phyloP scores from a whole-genome alignment of 2,797 vertebrate genomes.

The Hydrophis major region DNA sequence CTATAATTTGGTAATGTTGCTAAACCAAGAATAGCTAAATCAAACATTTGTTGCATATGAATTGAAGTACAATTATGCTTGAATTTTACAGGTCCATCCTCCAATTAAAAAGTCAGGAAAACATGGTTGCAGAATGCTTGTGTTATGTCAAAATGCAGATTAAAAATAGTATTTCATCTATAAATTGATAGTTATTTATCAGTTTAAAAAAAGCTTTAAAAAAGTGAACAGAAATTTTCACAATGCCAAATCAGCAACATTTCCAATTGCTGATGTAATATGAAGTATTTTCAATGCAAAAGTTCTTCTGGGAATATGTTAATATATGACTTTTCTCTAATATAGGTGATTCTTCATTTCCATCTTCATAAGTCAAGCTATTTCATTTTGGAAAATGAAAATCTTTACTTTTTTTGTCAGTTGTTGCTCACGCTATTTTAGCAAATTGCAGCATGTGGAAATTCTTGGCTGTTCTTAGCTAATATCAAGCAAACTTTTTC shows the following conservation, averaged over 20 bases:
- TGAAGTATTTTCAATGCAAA: background rate
- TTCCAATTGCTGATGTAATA: background rate
- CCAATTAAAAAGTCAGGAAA: background rate
- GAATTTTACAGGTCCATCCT: background rate
- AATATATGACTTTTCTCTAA: background rate
- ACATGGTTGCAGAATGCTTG: background rate
- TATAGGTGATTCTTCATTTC: background rate
- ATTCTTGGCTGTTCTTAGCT: background rate
- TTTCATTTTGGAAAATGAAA: background rate
- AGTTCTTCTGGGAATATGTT: background rate
- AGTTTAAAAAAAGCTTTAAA: background rate
- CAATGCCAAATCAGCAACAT: conserved; percentile 5
- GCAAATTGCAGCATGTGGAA: background rate
- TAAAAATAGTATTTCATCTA: background rate
- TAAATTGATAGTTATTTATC: background rate
- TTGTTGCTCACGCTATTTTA: background rate
- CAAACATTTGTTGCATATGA: background rate
- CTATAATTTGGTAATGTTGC: background rate
- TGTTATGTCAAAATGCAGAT: background rate
- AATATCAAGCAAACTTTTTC: background rate
- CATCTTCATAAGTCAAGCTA: background rate
- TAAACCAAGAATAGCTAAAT: background rate
- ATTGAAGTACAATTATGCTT: background rate
- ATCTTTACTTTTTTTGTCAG: background rate
- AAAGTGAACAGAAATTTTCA: background rate